Percentiles rank a stretch among this genome's conserved stretches.
phyloP scores from a whole-genome alignment of 2,888 invertebrate genomes.

The Neelides folsomi region DNA sequence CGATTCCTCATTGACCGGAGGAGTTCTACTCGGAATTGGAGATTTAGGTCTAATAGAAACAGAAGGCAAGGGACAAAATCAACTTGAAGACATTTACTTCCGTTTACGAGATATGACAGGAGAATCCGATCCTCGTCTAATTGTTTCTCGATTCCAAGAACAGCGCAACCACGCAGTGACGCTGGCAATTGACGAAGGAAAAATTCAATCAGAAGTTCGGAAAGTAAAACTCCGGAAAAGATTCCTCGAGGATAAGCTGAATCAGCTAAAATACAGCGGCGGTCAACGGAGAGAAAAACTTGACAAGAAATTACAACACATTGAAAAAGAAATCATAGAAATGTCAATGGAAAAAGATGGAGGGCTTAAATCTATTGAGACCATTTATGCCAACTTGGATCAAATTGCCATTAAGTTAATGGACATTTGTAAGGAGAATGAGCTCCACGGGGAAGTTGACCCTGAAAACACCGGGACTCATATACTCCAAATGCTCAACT shows the following conservation, averaged over 20 bases:
- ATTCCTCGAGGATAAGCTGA: slow-evolving; percentile 26
- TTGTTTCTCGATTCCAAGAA: slow-evolving; percentile 23
- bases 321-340: slow-evolving; percentile 15
- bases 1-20: slow-evolving; percentile 28
- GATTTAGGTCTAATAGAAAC: slow-evolving; percentile 7
- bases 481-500: neutral
- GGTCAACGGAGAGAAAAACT: slow-evolving; percentile 26
- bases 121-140: slow-evolving; percentile 25
- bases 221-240: slow-evolving; percentile 27
- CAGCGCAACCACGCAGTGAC: slow-evolving; percentile 26
- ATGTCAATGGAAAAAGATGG: slow-evolving; percentile 14
- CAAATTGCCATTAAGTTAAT: slow-evolving; percentile 23
- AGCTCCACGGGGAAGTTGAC: slow-evolving; percentile 7
- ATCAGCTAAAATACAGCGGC: slow-evolving; percentile 28
- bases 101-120: slow-evolving; percentile 27
- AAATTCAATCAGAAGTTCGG: slow-evolving; percentile 24
- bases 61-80: slow-evolving; percentile 17
- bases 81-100: slow-evolving; percentile 25
- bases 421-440: slow-evolving; percentile 25
- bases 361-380: slow-evolving; percentile 19
- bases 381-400: slow-evolving; percentile 21
- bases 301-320: slow-evolving; percentile 14
- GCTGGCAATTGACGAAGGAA: slow-evolving; percentile 18
- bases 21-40: slow-evolving; percentile 12
- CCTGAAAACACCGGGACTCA: neutral